Evolutionary conservation across 1,140 invertebrate species (phyloP).

Genomic region (Tyrophagus putrescentiae): DNA sequence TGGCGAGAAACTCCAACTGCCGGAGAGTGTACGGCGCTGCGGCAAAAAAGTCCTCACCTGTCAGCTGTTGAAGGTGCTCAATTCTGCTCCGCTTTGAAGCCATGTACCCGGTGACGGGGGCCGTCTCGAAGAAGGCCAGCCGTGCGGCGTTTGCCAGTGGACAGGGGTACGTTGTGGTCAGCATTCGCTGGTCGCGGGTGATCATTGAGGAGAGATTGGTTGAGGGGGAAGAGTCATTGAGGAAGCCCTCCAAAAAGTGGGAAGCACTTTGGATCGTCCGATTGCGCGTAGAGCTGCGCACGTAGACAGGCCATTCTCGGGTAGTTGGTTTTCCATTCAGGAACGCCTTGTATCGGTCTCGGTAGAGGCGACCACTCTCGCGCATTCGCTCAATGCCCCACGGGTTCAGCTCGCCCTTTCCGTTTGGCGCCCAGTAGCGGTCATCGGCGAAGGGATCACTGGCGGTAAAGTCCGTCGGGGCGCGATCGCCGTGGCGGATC

Average conservation of each 20-base stretch:
- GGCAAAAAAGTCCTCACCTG: conserved; percentile 2
- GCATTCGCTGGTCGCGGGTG: conserved; percentile 9
- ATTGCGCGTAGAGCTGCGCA: conserved; percentile 2
- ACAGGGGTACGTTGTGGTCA: conserved; percentile 12
- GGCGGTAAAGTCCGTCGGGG: conserved; percentile 16
- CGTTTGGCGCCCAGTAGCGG: conserved; percentile 33
- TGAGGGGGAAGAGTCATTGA: background rate
- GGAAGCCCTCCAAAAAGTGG: conserved; percentile 9
- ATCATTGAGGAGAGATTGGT: background rate
- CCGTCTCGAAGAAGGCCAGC: background rate
- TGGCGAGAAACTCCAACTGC: conserved; percentile 15
- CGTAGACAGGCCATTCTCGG: conserved; percentile 8
- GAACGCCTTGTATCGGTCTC: conserved; percentile 9
- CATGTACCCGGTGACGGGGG: conserved; percentile 3
- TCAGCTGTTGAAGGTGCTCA: background rate
- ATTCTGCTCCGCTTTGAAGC: background rate
- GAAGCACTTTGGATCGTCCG: conserved; percentile 12
- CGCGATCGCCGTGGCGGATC: conserved; percentile 22
- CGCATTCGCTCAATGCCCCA: conserved; percentile 18
- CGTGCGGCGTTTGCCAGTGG: background rate
- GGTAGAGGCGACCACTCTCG: conserved; percentile 7
- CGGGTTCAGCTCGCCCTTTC: conserved; percentile 7
- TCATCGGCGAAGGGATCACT: conserved; percentile 29
- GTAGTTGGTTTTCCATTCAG: too few species aligned
- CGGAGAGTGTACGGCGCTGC: background rate